Evolutionary conservation across 2,888 invertebrate genomes (phyloP).

Genomic region (Polylopha cassiicola): DNA sequence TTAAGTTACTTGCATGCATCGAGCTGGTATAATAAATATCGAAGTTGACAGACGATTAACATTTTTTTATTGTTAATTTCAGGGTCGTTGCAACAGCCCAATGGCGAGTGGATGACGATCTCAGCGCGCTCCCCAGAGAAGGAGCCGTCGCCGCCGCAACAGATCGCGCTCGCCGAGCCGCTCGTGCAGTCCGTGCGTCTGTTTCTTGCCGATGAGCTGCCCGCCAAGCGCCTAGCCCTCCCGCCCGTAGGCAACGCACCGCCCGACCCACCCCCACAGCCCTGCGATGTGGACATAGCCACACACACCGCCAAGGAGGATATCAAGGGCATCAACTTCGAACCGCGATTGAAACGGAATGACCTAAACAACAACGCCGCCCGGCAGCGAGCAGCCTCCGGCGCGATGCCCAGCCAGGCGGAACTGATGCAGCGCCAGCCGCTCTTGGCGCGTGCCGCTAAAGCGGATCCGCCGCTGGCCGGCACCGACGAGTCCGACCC

Average conservation of each 20-base stretch:
- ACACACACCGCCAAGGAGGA: constrained; percentile 60
- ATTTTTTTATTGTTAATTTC: constrained; percentile 41
- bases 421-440: constrained; percentile 75
- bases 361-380: constrained; percentile 74
- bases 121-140: constrained; percentile 63
- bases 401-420: constrained; percentile 67
- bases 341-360: constrained; percentile 63
- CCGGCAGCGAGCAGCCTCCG: constrained; percentile 32
- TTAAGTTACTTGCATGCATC: no score
- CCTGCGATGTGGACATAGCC: constrained; percentile 65
- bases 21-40: constrained; percentile 1
- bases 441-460: constrained; percentile 64
- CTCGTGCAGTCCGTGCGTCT: constrained; percentile 69
- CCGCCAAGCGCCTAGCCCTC: constrained; percentile 55
- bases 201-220: constrained; percentile 65
- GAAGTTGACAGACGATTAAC: constrained; percentile 3
- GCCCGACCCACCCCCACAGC: constrained; percentile 33
- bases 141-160: constrained; percentile 61
- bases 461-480: constrained; percentile 57
- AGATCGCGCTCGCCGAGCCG: constrained; percentile 65
- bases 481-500: constrained; percentile 69
- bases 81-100: constrained; percentile 60
- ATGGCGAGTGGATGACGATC: constrained; percentile 76
- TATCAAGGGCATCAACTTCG: constrained; percentile 69
- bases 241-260: constrained; percentile 37